These are phyloP conservation scores for Beris chalybata DNA, from an alignment of 2,888 invertebrate species.

Conservation along the genomic window DNA sequence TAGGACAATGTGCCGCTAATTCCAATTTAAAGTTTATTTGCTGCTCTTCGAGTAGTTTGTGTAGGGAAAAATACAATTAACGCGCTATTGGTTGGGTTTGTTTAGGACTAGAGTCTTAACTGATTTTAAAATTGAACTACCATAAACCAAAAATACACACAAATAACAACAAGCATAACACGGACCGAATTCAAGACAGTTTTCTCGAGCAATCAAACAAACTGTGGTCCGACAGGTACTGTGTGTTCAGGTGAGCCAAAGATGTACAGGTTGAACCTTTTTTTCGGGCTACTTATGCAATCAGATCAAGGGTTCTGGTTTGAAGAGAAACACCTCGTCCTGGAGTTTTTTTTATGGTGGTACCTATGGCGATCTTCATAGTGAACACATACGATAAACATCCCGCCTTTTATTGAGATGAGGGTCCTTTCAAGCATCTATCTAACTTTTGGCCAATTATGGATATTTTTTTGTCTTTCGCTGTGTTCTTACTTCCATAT, in stretches of 20 bases:
- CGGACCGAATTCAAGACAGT: not conserved
- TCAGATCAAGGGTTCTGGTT: no score
- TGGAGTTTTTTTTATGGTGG: no score
- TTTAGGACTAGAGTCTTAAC: conserved; percentile 21
- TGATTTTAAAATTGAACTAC: conserved; percentile 20
- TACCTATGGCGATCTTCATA: no score
- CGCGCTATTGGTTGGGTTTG: conserved; percentile 14
- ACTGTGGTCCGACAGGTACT: not conserved
- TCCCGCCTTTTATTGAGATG: no score
- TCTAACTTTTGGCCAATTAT: no score
- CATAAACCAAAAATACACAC: not conserved
- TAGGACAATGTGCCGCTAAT: conserved; percentile 27
- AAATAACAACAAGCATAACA: not conserved
- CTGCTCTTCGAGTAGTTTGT: no score
- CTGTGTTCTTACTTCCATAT: no score
- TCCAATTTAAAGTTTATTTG: not conserved
- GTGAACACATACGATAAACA: no score
- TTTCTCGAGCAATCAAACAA: conserved; percentile 13
- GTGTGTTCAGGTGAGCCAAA: conserved; percentile 18
- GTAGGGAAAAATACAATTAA: conserved; percentile 18
- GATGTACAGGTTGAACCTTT: conserved; percentile 1
- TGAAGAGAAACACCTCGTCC: no score
- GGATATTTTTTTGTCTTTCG: no score
- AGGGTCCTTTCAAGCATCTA: no score
- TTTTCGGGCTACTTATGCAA: no score